Evolutionary conservation across 2,113 vertebrate species (phyloP), one percentile per base, ranked within the genome.

Genomic region (Sardina pilchardus): DNA sequence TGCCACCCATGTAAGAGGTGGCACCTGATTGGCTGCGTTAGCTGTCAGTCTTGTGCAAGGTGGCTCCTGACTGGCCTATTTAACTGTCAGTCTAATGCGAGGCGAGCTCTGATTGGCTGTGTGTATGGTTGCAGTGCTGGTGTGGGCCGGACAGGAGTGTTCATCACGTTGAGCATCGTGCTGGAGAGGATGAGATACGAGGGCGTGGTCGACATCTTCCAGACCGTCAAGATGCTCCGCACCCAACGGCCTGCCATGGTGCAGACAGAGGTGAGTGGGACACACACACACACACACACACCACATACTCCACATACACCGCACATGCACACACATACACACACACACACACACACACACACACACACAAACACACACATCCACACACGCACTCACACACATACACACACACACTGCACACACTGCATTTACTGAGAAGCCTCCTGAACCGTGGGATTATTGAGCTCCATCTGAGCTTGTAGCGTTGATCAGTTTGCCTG

Each of bases 191-290:
- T 99, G 98, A 97, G 98, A 82, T 99, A 99, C 0, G 98, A 99
- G 88, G 98, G 98, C 0, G 97, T 99, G 90, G 98, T 99, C 90
- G 98, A 99, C 93, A 97, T 99, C 91, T 99, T 99, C 95, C 98
- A 99, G 95, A 99, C 98, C 0, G 98, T 99, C 90, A 99, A 99
- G 95, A 98, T 99, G 98, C 96, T 99, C 87, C 96, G 98, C 87
- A 99, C 98, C 56, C 98, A 99, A 94, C 94, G 98, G 92, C 98
- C 98, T 4, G 98, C 98, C 45, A 99, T 99, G 98, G 98, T 99
- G 92, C 98, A 99, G 88, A 99, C 98, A 7, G 98, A 99, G 97
- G 98, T 99, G 44, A 94, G 94, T 71, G 26, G 12, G 42, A 63
- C 59, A n/a, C 59, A 26, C 59, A 63, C 59, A 63, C n/a, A 63